Percentiles rank a stretch among this genome's conserved stretches.
phyloP scores from a whole-genome alignment of 2,888 invertebrate species.

The Nephrotoma appendiculata region DNA sequence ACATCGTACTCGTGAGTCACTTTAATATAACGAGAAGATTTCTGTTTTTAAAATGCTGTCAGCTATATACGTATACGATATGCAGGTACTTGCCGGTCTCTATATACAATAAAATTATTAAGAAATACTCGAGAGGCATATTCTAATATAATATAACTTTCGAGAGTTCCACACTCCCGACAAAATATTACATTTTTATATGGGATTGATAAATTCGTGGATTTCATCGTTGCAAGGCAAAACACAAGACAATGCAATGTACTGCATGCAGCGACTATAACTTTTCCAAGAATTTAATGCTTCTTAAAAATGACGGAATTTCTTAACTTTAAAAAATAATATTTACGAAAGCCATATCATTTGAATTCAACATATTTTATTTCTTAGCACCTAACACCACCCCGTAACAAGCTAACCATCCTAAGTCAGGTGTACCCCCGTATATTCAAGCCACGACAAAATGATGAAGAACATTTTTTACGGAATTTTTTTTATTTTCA shows the following conservation, averaged over 20 bases:
- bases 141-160: neutral
- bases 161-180: neutral
- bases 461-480: neutral
- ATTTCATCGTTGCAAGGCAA: neutral
- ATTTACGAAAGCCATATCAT: neutral
- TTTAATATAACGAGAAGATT: neutral
- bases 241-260: neutral
- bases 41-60: neutral
- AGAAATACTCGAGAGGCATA: neutral
- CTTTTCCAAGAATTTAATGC: neutral
- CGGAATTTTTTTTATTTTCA: neutral
- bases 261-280: neutral
- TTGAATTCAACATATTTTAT: neutral
- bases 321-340: neutral
- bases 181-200: neutral
- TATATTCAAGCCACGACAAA: neutral
- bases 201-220: neutral
- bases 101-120: neutral
- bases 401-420: neutral
- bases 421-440: neutral
- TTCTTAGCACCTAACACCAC: neutral
- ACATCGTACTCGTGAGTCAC: neutral
- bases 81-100: neutral
- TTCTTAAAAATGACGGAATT: neutral
- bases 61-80: neutral